Conservation (phyloP, 2,797 vertebrate species). For the Momotus momota region DNA sequence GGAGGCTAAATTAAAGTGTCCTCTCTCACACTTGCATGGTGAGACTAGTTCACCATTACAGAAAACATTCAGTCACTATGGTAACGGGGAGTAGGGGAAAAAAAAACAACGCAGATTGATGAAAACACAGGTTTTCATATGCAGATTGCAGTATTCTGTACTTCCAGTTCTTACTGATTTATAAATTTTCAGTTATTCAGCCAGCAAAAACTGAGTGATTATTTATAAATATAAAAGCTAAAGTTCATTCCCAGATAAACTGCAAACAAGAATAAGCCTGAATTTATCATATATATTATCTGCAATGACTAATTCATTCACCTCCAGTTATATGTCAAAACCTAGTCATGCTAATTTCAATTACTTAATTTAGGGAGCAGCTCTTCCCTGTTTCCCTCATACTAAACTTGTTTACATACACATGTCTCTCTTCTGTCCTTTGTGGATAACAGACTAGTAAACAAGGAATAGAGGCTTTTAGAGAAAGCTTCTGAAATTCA, state of each 20-base stretch:
- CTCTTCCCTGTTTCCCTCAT: neutral
- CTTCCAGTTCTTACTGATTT: neutral
- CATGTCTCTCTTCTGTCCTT: neutral
- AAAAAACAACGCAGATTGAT: neutral
- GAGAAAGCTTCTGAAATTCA: neutral
- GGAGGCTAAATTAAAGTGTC: neutral
- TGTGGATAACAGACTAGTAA: neutral
- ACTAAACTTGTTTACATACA: neutral
- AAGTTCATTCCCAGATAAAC: neutral
- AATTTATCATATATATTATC: neutral
- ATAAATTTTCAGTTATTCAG: neutral
- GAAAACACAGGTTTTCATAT: neutral
- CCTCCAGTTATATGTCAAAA: neutral
- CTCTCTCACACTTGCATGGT: neutral
- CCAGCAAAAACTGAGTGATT: neutral
- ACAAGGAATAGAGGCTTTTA: neutral
- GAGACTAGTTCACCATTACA: neutral
- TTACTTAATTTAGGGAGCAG: neutral
- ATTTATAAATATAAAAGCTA: neutral
- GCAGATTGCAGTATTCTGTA: neutral
- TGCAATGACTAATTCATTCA: neutral
- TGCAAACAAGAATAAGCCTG: neutral
- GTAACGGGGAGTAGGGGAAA: neutral
- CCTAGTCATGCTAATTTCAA: neutral
- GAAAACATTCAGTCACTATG: conserved; percentile 21